phyloP scores from a whole-genome alignment of 2,888 invertebrate species.

The Drosophila rellima region DNA sequence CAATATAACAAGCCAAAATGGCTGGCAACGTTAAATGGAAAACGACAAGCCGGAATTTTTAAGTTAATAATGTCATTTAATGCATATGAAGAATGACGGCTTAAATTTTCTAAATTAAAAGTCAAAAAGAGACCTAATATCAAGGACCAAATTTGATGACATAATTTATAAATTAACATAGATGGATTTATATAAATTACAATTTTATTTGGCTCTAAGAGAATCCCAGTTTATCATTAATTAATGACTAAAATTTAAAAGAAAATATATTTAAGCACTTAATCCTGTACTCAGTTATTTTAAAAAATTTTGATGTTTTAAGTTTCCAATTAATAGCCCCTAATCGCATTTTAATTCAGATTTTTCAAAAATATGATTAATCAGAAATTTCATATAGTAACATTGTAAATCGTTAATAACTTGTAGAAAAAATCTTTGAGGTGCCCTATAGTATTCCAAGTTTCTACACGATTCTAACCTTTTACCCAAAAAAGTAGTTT shows the following conservation, averaged over 20 bases:
- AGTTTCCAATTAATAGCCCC: too few species aligned
- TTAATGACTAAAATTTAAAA: too few species aligned
- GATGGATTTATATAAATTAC: background rate
- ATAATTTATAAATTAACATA: background rate
- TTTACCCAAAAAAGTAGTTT: constrained; percentile 4
- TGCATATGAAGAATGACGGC: constrained; percentile 11
- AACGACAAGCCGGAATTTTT: constrained; percentile 27
- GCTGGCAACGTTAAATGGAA: constrained; percentile 51
- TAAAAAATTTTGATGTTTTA: too few species aligned
- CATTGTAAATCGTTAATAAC: too few species aligned
- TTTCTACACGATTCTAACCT: too few species aligned
- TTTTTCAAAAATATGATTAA: too few species aligned
- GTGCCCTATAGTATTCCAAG: too few species aligned
- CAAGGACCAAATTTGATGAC: background rate
- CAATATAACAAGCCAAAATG: constrained; percentile 63
- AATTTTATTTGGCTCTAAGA: background rate
- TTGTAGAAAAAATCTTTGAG: too few species aligned
- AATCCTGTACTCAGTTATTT: too few species aligned
- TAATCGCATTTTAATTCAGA: too few species aligned
- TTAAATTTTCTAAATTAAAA: constrained; percentile 2
- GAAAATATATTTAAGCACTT: too few species aligned
- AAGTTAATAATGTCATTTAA: constrained; percentile 47
- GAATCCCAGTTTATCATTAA: background rate
- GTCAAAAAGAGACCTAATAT: background rate
- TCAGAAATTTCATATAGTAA: too few species aligned